Evolutionary conservation across 92 coral and sea anemone species (phyloP).

Genomic region (Isaurus tuberculatus): DNA sequence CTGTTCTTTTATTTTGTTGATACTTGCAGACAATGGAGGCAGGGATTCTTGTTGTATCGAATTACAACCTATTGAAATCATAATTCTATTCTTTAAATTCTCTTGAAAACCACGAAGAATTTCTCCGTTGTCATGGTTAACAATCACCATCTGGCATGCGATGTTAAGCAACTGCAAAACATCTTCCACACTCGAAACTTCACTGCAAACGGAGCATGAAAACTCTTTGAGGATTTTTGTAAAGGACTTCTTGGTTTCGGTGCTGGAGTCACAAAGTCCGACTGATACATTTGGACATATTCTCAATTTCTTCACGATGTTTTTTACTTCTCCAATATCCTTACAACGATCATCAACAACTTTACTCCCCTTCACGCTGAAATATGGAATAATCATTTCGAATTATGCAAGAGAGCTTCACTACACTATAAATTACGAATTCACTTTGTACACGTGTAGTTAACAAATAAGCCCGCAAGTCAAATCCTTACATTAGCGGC

Average conservation of each 20-base stretch:
- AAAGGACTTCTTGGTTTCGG: conserved; percentile 35
- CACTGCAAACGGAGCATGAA: conserved; percentile 33
- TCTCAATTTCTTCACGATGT: conserved; percentile 9
- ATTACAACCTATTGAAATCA: background rate
- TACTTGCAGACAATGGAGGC: background rate
- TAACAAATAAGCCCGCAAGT: background rate
- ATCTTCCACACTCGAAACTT: conserved; percentile 17
- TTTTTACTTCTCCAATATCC: conserved; percentile 20
- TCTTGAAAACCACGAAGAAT: conserved; percentile 7
- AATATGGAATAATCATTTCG: conserved; percentile 58
- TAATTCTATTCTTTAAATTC: conserved; percentile 11
- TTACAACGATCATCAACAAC: conserved; percentile 26
- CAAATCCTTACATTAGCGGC: conserved; percentile 42
- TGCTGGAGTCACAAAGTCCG: conserved; percentile 26
- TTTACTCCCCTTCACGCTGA: conserved; percentile 37
- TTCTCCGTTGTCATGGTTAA: conserved; percentile 19
- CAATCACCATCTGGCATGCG: conserved; percentile 37
- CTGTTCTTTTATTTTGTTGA: conserved; percentile 27
- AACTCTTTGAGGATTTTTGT: conserved; percentile 6
- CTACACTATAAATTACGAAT: background rate
- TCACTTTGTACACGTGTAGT: conserved; percentile 23
- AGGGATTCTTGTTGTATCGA: conserved; percentile 18
- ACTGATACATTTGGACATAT: conserved; percentile 50
- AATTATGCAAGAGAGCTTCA: background rate
- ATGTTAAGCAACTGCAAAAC: conserved; percentile 41